Percentiles rank a stretch among this genome's conserved stretches.
Evolutionary conservation across 2,888 invertebrate species (phyloP).

Genomic region (Galerucella pusilla): DNA sequence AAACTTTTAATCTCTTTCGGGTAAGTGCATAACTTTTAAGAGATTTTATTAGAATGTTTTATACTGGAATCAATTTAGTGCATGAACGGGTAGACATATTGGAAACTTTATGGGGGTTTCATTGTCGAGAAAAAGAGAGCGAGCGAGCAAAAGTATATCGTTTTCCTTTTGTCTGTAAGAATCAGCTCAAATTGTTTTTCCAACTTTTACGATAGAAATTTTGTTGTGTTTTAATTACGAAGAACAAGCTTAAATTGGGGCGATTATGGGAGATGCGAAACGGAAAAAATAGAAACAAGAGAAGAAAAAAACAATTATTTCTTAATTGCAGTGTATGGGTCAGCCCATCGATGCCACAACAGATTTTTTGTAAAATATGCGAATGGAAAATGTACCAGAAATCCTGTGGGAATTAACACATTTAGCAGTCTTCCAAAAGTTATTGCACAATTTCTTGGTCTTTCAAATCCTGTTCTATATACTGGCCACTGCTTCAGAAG

Average conservation of each 20-base stretch:
- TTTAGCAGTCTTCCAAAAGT: too few relatives aligned
- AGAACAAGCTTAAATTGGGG: constrained; percentile 33
- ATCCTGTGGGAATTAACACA: too few relatives aligned
- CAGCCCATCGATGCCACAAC: too few relatives aligned
- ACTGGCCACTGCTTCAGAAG: too few relatives aligned
- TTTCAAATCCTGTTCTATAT: too few relatives aligned
- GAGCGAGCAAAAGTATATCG: background rate
- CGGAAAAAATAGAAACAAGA: constrained; percentile 3
- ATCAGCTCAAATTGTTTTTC: constrained; percentile 43
- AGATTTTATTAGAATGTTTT: constrained; percentile 54
- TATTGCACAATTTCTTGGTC: too few relatives aligned
- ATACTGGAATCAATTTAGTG: constrained; percentile 56
- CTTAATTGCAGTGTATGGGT: background rate
- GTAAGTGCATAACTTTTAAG: constrained; percentile 56
- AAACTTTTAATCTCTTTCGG: constrained; percentile 55
- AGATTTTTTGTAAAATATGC: too few relatives aligned
- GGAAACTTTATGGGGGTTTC: constrained; percentile 50
- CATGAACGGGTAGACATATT: constrained; percentile 53
- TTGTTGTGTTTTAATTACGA: constrained; percentile 43
- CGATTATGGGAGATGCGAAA: constrained; percentile 24
- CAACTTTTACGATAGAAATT: constrained; percentile 42
- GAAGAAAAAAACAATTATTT: constrained; percentile 23
- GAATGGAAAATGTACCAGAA: too few relatives aligned
- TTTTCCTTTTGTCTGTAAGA: constrained; percentile 21
- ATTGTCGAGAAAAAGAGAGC: constrained; percentile 26